phyloP scores from a whole-genome alignment of 37 sponge, comb jelly and placozoan species.

The Agelas oroides region DNA sequence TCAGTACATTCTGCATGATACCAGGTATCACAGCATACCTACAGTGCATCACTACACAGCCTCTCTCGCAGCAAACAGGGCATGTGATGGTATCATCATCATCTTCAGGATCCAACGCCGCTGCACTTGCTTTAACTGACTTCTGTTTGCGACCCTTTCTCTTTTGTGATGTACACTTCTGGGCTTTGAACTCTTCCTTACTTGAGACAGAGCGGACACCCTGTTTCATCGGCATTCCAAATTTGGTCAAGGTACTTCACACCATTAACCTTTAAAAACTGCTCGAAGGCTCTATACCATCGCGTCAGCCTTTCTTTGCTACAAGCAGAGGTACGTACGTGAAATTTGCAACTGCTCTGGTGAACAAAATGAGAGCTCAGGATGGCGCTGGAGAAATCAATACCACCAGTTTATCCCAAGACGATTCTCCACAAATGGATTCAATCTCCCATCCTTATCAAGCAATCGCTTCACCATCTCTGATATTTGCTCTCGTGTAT shows the following conservation, averaged over 20 bases:
- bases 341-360: too few relatives aligned
- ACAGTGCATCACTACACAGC: too few relatives aligned
- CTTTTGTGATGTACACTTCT: neutral
- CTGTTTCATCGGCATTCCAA: constrained; percentile 57
- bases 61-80: too few relatives aligned
- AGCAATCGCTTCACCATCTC: constrained; percentile 41
- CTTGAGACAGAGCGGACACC: constrained; percentile 50
- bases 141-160: too few relatives aligned
- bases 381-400: neutral
- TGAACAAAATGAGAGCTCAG: too few relatives aligned
- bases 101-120: too few relatives aligned
- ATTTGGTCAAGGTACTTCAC: constrained; percentile 12
- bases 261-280: constrained; percentile 15
- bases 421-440: constrained; percentile 41
- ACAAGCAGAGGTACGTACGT: constrained; percentile 9
- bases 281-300: constrained; percentile 32
- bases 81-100: too few relatives aligned
- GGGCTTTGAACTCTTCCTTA: constrained; percentile 18
- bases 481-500: constrained; percentile 13
- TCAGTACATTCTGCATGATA: too few relatives aligned
- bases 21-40: too few relatives aligned
- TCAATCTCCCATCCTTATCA: constrained; percentile 29
- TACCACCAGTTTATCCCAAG: constrained; percentile 64
- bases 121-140: too few relatives aligned
- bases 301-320: constrained; percentile 14